Evolutionary conservation across 2,888 invertebrate genomes (phyloP).

Genomic region (Melangyna quadrimaculata): DNA sequence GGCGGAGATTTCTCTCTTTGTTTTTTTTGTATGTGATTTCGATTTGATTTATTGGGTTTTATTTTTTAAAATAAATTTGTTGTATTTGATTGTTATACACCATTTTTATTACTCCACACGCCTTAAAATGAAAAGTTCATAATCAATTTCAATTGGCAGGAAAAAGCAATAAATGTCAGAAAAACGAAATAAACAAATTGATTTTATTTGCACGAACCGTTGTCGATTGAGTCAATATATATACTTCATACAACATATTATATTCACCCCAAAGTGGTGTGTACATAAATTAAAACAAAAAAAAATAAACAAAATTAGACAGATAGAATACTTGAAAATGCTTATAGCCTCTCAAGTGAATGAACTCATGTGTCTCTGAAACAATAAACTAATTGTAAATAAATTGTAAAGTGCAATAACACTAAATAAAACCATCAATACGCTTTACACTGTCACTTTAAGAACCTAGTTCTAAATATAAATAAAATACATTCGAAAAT

Average conservation of each 20-base stretch:
- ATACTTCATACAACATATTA: too few species aligned
- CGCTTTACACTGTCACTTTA: constrained; percentile 18
- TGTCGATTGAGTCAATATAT: constrained; percentile 38
- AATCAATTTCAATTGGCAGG: constrained; percentile 50
- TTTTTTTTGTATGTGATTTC: neutral
- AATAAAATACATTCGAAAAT: constrained; percentile 19
- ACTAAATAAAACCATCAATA: constrained; percentile 27
- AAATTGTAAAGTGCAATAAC: constrained; percentile 20
- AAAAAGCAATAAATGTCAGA: constrained; percentile 51
- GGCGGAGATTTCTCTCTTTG: neutral
- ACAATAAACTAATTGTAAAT: constrained; percentile 24
- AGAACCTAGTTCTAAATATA: constrained; percentile 54
- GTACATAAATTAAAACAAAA: neutral
- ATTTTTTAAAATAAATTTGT: constrained; percentile 17
- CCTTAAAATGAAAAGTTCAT: constrained; percentile 58
- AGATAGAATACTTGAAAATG: neutral
- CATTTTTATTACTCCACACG: constrained; percentile 73
- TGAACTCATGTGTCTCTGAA: constrained; percentile 31
- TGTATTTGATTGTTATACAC: constrained; percentile 12
- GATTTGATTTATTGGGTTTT: neutral
- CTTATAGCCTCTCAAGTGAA: constrained; percentile 12
- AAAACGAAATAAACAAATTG: constrained; percentile 52
- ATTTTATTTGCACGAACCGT: constrained; percentile 8
- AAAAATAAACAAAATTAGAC: constrained; percentile 13
- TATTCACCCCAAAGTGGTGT: neutral